Base-by-base conservation (phyloP, 2,888 invertebrate genomes). In the Lomographa bimaculata region DNA sequence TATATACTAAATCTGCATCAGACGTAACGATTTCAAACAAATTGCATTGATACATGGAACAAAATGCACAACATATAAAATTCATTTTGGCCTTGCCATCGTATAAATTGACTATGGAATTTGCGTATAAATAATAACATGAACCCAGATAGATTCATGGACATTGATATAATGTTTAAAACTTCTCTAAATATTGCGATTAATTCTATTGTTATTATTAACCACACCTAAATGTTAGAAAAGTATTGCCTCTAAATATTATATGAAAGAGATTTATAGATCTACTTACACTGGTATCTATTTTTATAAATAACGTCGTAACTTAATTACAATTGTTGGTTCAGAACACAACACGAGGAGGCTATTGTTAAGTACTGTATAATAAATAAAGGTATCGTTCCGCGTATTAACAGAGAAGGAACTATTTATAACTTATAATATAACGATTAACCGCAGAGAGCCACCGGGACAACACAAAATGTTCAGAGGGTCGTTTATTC, bases 231-330 rank as follows among this genome's bases (percentile, higher is more conserved):
- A 76, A 81, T 77, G 77, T 85, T 83, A 84, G 74, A 85, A 86
- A 84, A 83, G 81, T 86, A 86, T 82, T 82, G 84, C 83, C 81
- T 80, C 84, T 87, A 85, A 79, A 77, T 77, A 75, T 79, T 73
- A 79, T 67, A 77, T 69, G 79, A 81, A 76, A 77, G 76, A 79
- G 76, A 74, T 74, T 77, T 41, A 70, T 73, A 84, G 71, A 72
- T 64, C 83, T 86, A 85, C 79, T 78, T 80, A 82, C 66, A 73
- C 61, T 64, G 60, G 67, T 71, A 62, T 66, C 74, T 32, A 32
- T 32, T 21, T 71, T 64, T 64, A 66, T 66, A 66, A 62, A 65
- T 66, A 71, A 75, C 72, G 70, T 67, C 70, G 62, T 71, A 75
- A 77, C 64, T 71, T 70, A 79, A 64, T 60, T 59, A 55, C 55